Evolutionary conservation across 2,113 vertebrate species (phyloP).

Genomic region (Sorex fumeus): DNA sequence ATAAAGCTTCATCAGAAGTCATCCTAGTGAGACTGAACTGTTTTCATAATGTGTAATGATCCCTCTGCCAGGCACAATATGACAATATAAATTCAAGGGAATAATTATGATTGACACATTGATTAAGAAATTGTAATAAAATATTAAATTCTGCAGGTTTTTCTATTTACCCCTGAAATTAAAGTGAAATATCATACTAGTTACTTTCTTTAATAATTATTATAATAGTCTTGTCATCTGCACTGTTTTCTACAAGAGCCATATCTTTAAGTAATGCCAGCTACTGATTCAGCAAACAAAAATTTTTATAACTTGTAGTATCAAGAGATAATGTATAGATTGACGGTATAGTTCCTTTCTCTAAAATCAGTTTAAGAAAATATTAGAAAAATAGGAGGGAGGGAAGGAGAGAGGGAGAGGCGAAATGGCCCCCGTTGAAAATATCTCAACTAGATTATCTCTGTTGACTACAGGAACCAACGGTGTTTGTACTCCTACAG

Average conservation of each 20-base stretch:
- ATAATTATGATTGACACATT: background rate
- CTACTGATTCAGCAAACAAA: conserved; percentile 5
- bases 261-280: background rate
- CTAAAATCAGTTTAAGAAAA: conserved; percentile 35
- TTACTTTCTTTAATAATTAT: background rate
- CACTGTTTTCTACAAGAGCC: background rate
- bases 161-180: background rate
- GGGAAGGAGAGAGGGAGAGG: too few relatives aligned
- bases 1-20: conserved; percentile 41
- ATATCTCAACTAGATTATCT: background rate
- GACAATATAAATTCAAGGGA: background rate
- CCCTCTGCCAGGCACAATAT: background rate
- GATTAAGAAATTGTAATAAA: background rate
- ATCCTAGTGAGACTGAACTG: background rate
- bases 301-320: background rate
- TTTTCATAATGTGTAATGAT: conserved; percentile 25
- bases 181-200: background rate
- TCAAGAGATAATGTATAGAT: conserved; percentile 6
- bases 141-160: background rate
- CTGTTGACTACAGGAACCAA: background rate
- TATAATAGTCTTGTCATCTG: background rate
- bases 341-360: background rate
- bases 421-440: background rate
- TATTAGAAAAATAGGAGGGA: background rate
- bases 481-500: background rate